Percentiles rank a stretch among this genome's conserved stretches.
phyloP scores from a whole-genome alignment of 2,113 vertebrate species.

The Eulemur rufifrons region DNA sequence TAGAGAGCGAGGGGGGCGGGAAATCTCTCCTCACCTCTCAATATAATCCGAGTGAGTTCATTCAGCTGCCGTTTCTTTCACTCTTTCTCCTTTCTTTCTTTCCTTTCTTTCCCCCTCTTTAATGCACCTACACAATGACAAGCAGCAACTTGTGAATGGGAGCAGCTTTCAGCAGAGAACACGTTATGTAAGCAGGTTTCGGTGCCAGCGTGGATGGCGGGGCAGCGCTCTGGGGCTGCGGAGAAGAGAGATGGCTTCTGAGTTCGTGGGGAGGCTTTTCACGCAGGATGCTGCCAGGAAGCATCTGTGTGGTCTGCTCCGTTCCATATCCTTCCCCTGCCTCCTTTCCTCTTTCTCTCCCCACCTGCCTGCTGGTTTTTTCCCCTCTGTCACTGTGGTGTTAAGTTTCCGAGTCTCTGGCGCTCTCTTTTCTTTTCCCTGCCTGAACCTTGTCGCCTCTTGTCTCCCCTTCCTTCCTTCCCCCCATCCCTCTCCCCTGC shows the following conservation, averaged over 20 bases:
- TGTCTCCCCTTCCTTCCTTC: too few species aligned
- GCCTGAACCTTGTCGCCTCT: neutral
- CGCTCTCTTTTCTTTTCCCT: neutral
- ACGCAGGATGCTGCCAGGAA: rapidly evolving
- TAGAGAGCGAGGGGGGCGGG: neutral
- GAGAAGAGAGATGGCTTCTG: neutral
- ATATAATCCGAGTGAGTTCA: constrained; percentile 22
- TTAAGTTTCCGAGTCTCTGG: neutral
- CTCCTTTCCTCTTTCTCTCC: too few species aligned
- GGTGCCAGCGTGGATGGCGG: neutral
- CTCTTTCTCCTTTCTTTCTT: too few species aligned
- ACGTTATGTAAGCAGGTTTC: constrained; percentile 24
- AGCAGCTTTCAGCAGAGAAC: neutral
- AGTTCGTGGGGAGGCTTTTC: neutral
- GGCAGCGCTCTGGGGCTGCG: neutral
- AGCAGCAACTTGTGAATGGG: constrained; percentile 70
- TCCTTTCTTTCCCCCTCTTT: neutral
- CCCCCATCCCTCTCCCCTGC: neutral
- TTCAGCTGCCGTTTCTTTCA: constrained; percentile 25
- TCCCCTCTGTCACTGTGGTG: neutral
- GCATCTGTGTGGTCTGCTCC: neutral
- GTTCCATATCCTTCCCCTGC: neutral
- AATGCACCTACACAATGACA: constrained; percentile 57
- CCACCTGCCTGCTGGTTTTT: too few species aligned
- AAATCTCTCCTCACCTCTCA: constrained; percentile 5